Evolutionary conservation across 1,140 invertebrate genomes (phyloP), one percentile per base, ranked within the genome.

Genomic region (Drosophila saltans): DNA sequence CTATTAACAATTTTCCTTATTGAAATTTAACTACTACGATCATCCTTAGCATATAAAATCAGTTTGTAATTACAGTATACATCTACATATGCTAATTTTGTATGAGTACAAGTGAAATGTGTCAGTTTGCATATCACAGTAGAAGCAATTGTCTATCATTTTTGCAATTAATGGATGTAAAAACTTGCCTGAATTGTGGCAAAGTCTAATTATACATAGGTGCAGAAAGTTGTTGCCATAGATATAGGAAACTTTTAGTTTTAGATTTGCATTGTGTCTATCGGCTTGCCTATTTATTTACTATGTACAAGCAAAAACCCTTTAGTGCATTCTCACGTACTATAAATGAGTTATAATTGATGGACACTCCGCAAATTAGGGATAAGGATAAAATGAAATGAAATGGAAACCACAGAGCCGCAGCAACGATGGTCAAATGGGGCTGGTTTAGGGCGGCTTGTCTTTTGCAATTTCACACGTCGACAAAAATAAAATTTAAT

Each of bases 401-500:
- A 52, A 52, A 52, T 52, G 21, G 45, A 52, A 52, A 52, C 45
- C 45, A 52, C 45, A 52, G 26, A 1, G 21, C 21, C 21, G 8
- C 11, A 48, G 45, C 16, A 21, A 3, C 16, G 6, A 6, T 52
- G 45, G 57, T 11, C 33, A 10, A 16, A 9, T 9, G n/a, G 11
- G 59, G 10, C 4, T 26, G 33, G 57, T 1, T 30, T 30, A 9
- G 39, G 66, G 30, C 39, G 24, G 52, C 26, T 36, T 79, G 74
- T 77, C 77, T 73, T 77, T 79, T 58, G 58, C 77, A 79, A 79
- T 79, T 77, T 77, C 77, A 69, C 77, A 79, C 77, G 74, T 77
- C 74, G 61, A 69, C 77, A 77, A 77, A 79, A 79, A 77, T 77
- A 77, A 69, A 79, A 77, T 77, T 79, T 77, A 79, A 79, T 79